Percentiles rank a stretch among this genome's conserved stretches.
Conservation (phyloP, 2,797 vertebrate genomes). For the Hypotaenidia philippensis region DNA sequence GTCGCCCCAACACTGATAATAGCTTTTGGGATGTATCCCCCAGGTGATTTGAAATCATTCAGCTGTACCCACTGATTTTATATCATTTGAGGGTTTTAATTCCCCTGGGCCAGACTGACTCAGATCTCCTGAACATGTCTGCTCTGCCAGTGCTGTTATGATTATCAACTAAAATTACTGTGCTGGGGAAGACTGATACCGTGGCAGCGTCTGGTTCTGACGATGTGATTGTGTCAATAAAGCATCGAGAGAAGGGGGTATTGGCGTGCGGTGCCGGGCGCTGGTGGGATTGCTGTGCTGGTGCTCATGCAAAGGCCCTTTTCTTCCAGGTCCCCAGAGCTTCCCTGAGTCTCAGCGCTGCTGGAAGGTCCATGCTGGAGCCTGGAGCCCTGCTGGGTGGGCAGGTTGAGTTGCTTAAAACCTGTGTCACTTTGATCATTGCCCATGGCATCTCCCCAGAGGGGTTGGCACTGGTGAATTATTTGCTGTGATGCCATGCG, state of each 20-base stretch:
- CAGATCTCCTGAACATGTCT: background rate
- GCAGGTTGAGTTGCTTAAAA: background rate
- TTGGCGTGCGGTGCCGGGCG: rapidly evolving
- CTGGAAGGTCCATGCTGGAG: background rate
- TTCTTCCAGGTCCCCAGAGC: background rate
- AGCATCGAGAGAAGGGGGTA: background rate
- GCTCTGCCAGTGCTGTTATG: background rate
- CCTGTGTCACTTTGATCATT: rapidly evolving
- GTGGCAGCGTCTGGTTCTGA: background rate
- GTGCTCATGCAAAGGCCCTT: background rate
- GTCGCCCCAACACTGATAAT: background rate
- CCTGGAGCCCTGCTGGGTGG: background rate
- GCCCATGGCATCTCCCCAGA: rapidly evolving
- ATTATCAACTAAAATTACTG: background rate
- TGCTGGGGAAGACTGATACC: background rate
- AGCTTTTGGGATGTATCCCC: background rate
- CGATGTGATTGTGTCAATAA: background rate
- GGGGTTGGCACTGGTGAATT: background rate
- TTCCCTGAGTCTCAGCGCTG: background rate
- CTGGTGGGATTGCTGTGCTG: background rate
- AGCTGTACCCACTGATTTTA: rapidly evolving
- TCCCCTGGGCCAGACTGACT: background rate
- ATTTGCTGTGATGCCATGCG: background rate
- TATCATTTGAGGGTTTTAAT: background rate
- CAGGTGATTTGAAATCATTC: background rate